These are phyloP conservation scores for Idaea straminata DNA, from an alignment of 2,888 invertebrate species.

Conservation along the genomic window DNA sequence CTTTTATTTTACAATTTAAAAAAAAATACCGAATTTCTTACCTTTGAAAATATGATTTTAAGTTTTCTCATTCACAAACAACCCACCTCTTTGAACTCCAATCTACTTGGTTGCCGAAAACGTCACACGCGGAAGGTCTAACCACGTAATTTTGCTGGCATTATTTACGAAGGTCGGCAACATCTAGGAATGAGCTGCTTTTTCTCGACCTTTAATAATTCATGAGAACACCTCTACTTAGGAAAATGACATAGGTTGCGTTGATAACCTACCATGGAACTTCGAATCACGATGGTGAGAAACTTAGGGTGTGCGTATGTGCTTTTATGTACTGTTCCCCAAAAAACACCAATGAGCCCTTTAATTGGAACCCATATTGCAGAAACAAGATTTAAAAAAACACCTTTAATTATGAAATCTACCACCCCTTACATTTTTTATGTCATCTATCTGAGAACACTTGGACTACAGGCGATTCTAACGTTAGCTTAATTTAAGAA, in stretches of 20 bases:
- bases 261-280: background rate
- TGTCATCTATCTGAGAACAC: too few relatives aligned
- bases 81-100: background rate
- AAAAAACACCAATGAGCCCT: too few relatives aligned
- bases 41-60: background rate
- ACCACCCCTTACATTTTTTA: too few relatives aligned
- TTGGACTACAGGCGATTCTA: too few relatives aligned
- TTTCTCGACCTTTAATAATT: constrained; percentile 20
- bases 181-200: constrained; percentile 8
- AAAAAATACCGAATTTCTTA: too few relatives aligned
- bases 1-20: background rate
- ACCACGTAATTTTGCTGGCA: background rate
- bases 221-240: constrained; percentile 14
- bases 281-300: background rate
- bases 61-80: background rate
- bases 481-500: too few relatives aligned
- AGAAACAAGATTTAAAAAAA: too few relatives aligned
- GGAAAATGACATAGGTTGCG: constrained; percentile 13
- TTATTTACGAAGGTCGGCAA: background rate
- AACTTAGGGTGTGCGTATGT: background rate
- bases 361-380: too few relatives aligned
- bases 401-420: too few relatives aligned
- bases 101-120: background rate
- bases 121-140: background rate
- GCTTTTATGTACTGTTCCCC: too few relatives aligned